A percentile compares a stretch with the other conserved stretches of the same genome.
phyloP scores from a whole-genome alignment of 2,113 vertebrate genomes.

The Dissostichus mawsoni region DNA sequence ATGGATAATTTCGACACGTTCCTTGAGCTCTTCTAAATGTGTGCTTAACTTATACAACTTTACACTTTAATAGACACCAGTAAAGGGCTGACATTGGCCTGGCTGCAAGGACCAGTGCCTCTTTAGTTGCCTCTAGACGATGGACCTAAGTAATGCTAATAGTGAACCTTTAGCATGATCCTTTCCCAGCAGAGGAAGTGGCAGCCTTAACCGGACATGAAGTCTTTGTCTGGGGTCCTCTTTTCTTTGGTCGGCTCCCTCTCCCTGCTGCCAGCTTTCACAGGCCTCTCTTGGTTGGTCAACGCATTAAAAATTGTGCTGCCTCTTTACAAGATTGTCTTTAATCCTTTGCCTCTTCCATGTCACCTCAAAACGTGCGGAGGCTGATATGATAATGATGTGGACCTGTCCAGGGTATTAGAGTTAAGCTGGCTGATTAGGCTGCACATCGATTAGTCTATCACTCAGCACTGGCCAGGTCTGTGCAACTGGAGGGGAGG shows the following conservation, averaged over 20 bases:
- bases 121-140: slow-evolving; percentile 20
- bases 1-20: slow-evolving; percentile 74
- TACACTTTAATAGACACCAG: slow-evolving; percentile 50
- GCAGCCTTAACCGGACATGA: slow-evolving; percentile 27
- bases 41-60: slow-evolving; percentile 64
- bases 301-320: slow-evolving; percentile 69
- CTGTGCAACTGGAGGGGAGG: slow-evolving; percentile 32
- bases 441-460: slow-evolving; percentile 83
- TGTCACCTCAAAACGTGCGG: slow-evolving; percentile 82
- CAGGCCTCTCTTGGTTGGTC: slow-evolving; percentile 51
- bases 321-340: slow-evolving; percentile 77
- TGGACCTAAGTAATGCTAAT: slow-evolving; percentile 40
- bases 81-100: slow-evolving; percentile 46
- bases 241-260: slow-evolving; percentile 24
- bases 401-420: slow-evolving; percentile 85
- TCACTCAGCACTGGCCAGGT: slow-evolving; percentile 77
- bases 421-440: slow-evolving; percentile 87
- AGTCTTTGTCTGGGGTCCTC: slow-evolving; percentile 38
- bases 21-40: slow-evolving; percentile 52
- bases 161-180: slow-evolving; percentile 42
- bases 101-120: slow-evolving; percentile 39
- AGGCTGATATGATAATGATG: slow-evolving; percentile 87
- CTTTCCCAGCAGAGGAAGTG: slow-evolving; percentile 38
- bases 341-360: slow-evolving; percentile 82
- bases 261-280: slow-evolving; percentile 50